Percentiles rank a stretch among this genome's conserved stretches.
Conservation (phyloP, 2,113 vertebrate species). For the Paratilapia polleni region DNA sequence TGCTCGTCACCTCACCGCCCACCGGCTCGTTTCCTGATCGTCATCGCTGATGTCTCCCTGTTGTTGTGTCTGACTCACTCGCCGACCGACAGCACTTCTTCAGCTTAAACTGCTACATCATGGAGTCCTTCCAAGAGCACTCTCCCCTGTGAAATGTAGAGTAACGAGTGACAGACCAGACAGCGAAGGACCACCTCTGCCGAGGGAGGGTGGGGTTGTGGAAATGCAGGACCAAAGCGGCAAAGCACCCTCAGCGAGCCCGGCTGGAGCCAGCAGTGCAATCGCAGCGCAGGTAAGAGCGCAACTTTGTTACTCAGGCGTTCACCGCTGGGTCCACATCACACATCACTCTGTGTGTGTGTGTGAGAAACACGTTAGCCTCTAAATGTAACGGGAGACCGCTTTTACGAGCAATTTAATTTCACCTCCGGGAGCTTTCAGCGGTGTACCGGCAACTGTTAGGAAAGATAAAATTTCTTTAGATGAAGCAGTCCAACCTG, state of each 20-base stretch:
- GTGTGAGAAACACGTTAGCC: fast-evolving
- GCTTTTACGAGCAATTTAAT: neutral
- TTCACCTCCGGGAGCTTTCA: neutral
- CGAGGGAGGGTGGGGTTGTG: neutral
- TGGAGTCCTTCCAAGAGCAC: neutral
- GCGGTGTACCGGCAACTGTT: no score
- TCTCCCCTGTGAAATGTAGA: constrained; percentile 16
- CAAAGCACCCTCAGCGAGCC: constrained; percentile 52
- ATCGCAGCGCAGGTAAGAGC: constrained; percentile 53
- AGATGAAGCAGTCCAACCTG: constrained; percentile 58
- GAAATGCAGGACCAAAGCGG: constrained; percentile 74
- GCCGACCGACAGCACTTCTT: neutral
- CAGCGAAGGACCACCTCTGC: constrained; percentile 18
- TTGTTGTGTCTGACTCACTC: neutral
- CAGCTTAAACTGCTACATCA: neutral
- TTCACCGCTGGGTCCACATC: neutral
- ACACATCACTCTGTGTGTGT: neutral
- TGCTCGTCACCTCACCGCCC: constrained; percentile 30
- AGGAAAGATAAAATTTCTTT: neutral
- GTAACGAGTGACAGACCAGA: constrained; percentile 5
- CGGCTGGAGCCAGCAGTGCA: neutral
- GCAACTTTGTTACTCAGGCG: neutral
- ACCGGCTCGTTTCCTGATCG: constrained; percentile 38
- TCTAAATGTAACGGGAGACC: neutral
- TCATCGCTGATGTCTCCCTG: constrained; percentile 37